Evolutionary conservation across 2,888 invertebrate genomes (phyloP).

Genomic region (Euplagia quadripunctaria): DNA sequence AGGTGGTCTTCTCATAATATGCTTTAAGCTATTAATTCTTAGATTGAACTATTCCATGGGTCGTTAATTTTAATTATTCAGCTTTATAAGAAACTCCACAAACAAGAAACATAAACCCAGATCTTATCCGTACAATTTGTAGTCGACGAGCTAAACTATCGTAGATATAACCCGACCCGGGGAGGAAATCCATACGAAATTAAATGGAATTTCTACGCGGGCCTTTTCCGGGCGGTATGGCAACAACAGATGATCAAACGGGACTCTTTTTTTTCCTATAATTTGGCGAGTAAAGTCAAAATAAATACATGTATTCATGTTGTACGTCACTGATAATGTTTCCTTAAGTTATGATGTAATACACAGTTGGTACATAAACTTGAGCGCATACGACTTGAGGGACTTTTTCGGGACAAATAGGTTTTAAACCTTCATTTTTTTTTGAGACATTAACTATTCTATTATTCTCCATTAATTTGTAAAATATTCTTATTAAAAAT

Average conservation of each 20-base stretch:
- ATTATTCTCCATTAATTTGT: background rate
- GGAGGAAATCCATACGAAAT: slow-evolving; percentile 66
- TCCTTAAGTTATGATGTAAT: slow-evolving; percentile 40
- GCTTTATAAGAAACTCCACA: slow-evolving; percentile 15
- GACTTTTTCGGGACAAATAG: slow-evolving; percentile 28
- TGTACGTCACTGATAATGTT: slow-evolving; percentile 17
- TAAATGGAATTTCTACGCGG: slow-evolving; percentile 79
- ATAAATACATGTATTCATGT: background rate
- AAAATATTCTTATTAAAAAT: background rate
- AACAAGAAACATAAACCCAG: slow-evolving; percentile 14
- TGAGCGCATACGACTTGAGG: slow-evolving; percentile 19
- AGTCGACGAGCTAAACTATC: slow-evolving; percentile 20
- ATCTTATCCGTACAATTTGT: slow-evolving; percentile 23
- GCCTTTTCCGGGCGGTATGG: slow-evolving; percentile 63
- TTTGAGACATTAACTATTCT: background rate
- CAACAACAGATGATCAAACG: slow-evolving; percentile 67
- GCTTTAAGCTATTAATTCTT: slow-evolving; percentile 7
- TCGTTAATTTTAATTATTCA: slow-evolving; percentile 11
- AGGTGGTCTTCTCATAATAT: slow-evolving; percentile 4
- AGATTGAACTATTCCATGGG: background rate
- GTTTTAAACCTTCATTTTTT: slow-evolving; percentile 20
- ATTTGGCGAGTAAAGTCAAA: slow-evolving; percentile 28
- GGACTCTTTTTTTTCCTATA: slow-evolving; percentile 25
- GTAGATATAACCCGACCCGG: slow-evolving; percentile 43
- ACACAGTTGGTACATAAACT: slow-evolving; percentile 31